Percentiles rank a stretch among this genome's conserved stretches.
phyloP scores from a whole-genome alignment of 2,888 invertebrate genomes.

The Pyrrhosoma nymphula region DNA sequence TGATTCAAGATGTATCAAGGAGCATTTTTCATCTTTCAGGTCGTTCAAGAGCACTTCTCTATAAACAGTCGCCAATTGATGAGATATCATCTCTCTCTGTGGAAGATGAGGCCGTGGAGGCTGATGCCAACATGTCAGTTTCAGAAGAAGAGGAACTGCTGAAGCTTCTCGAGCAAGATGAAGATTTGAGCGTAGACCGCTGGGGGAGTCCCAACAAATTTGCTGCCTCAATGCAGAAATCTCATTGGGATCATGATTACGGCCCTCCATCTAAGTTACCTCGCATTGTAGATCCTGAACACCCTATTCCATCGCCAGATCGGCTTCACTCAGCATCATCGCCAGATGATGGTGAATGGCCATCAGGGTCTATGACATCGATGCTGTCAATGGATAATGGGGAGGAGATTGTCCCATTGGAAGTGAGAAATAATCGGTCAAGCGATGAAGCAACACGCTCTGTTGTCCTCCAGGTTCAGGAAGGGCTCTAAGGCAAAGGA shows the following conservation, averaged over 20 bases:
- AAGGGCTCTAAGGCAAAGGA: conserved; percentile 39
- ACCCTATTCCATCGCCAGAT: conserved; percentile 39
- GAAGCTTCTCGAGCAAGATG: conserved; percentile 71
- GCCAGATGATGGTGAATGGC: conserved; percentile 69
- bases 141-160: conserved; percentile 76
- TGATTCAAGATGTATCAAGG: not conserved
- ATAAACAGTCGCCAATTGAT: conserved; percentile 75
- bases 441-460: conserved; percentile 55
- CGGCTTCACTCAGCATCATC: conserved; percentile 18
- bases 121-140: conserved; percentile 72
- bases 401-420: conserved; percentile 52
- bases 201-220: conserved; percentile 41
- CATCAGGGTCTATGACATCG: conserved; percentile 54
- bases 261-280: conserved; percentile 71
- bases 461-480: conserved; percentile 68
- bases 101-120: conserved; percentile 69
- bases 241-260: conserved; percentile 72
- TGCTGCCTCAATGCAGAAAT: conserved; percentile 8
- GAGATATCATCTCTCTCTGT: conserved; percentile 72
- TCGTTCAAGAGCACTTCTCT: conserved; percentile 76
- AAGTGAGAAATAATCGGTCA: conserved; percentile 66
- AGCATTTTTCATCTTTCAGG: conserved; percentile 74
- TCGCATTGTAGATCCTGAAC: conserved; percentile 66
- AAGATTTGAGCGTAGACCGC: conserved; percentile 37
- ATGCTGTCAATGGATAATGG: conserved; percentile 37